These are phyloP conservation scores for Dinomys branickii DNA, from an alignment of 2,113 vertebrate genomes.

Conservation along the genomic window DNA sequence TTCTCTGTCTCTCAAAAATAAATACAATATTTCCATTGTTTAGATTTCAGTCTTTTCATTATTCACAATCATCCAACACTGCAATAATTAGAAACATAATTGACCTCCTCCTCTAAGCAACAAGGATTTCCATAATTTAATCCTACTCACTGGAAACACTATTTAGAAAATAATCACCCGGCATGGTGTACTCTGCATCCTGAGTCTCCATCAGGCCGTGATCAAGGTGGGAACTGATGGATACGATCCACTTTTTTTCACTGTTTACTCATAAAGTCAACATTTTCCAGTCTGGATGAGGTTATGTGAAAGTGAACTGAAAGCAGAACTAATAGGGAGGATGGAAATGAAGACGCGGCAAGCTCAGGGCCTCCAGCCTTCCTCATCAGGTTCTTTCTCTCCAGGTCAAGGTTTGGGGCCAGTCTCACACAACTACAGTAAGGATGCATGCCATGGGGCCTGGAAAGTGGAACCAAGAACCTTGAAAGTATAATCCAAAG, in stretches of 20 bases:
- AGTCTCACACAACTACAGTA: accelerated
- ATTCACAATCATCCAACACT: background rate
- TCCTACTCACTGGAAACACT: background rate
- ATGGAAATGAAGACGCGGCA: background rate
- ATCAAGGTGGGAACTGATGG: background rate
- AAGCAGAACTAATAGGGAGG: background rate
- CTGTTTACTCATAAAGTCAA: background rate
- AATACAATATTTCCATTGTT: background rate
- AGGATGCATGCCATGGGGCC: accelerated
- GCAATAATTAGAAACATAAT: conserved; percentile 8
- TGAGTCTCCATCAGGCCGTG: background rate
- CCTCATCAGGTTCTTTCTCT: background rate
- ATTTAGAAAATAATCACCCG: background rate
- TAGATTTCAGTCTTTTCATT: background rate
- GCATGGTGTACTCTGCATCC: background rate
- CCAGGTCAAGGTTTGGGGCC: background rate
- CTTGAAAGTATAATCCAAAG: background rate
- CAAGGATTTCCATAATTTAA: background rate
- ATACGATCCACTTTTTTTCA: background rate
- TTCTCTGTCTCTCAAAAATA: background rate
- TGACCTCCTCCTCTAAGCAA: background rate
- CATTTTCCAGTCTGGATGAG: background rate
- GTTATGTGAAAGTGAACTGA: background rate
- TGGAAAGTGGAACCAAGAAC: background rate
- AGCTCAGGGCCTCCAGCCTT: background rate